Evolutionary conservation across 2,888 invertebrate species (phyloP).

Genomic region (Eupithecia subumbrata): DNA sequence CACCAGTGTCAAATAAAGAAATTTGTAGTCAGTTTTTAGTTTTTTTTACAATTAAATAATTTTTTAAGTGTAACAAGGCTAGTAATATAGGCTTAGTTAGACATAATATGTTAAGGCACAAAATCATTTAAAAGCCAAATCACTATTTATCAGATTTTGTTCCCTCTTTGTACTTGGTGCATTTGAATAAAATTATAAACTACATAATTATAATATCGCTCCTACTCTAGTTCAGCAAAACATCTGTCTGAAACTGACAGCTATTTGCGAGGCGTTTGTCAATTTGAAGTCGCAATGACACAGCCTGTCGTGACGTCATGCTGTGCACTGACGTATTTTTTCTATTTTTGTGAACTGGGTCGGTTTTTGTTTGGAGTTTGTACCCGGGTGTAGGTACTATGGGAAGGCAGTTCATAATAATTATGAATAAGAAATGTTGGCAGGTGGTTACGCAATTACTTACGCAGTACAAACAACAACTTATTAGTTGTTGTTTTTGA

Average conservation of each 20-base stretch:
- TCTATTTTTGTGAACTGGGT: neutral
- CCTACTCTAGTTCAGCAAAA: neutral
- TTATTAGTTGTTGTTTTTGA: too few species aligned
- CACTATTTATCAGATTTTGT: too few species aligned
- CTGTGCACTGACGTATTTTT: neutral
- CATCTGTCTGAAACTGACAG: neutral
- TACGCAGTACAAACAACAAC: too few species aligned
- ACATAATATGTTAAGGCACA: too few species aligned
- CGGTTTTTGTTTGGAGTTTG: neutral
- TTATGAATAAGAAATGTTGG: neutral
- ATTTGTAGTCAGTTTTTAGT: too few species aligned
- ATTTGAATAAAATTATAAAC: neutral
- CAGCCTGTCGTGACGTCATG: neutral
- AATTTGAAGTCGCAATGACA: neutral
- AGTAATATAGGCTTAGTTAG: too few species aligned
- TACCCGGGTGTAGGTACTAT: neutral
- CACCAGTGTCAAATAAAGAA: too few species aligned
- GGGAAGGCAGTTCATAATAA: neutral
- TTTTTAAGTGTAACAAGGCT: too few species aligned
- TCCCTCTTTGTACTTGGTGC: neutral
- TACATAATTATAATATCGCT: neutral
- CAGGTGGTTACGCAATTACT: too few species aligned
- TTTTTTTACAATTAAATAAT: too few species aligned
- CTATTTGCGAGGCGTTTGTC: neutral
- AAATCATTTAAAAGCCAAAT: too few species aligned